phyloP scores from a whole-genome alignment of 1,140 invertebrate species.

The Drosophila biarmipes region DNA sequence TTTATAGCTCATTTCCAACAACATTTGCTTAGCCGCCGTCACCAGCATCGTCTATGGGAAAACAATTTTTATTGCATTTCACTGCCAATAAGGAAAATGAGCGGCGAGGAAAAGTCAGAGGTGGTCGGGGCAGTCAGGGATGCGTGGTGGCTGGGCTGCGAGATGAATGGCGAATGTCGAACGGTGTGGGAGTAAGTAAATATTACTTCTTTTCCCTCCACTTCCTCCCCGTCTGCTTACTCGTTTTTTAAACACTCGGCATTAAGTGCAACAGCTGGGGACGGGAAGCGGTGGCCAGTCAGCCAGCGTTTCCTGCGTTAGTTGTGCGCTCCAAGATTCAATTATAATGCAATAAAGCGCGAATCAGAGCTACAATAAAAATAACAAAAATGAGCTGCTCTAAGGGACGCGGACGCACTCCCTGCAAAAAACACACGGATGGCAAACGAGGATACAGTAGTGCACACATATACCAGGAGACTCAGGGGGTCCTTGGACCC shows the following conservation, averaged over 20 bases:
- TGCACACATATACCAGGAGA: slow-evolving; percentile 24
- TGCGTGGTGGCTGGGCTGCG: neutral
- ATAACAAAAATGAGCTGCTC: slow-evolving; percentile 63
- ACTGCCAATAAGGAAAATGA: slow-evolving; percentile 74
- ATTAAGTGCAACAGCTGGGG: slow-evolving; percentile 77
- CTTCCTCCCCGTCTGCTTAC: slow-evolving; percentile 19
- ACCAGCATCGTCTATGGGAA: slow-evolving; percentile 63
- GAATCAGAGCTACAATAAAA: slow-evolving; percentile 82
- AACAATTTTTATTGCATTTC: slow-evolving; percentile 82
- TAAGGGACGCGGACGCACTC: neutral
- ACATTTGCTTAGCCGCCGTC: slow-evolving; percentile 70
- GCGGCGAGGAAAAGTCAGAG: slow-evolving; percentile 11
- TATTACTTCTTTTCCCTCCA: slow-evolving; percentile 55
- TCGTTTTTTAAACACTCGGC: slow-evolving; percentile 75
- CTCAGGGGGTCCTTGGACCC: neutral
- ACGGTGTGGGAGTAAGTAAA: slow-evolving; percentile 66
- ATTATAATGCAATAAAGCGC: slow-evolving; percentile 83
- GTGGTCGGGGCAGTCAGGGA: too few species aligned
- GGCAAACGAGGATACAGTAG: slow-evolving; percentile 27
- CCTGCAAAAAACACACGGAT: slow-evolving; percentile 6
- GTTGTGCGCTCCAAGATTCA: slow-evolving; percentile 82
- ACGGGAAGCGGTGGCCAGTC: slow-evolving; percentile 58
- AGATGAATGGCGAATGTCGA: slow-evolving; percentile 34
- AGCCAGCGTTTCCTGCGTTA: slow-evolving; percentile 79
- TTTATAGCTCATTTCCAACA: slow-evolving; percentile 82